Evolutionary conservation across 1,140 invertebrate genomes (phyloP), one percentile per base, ranked within the genome.

Genomic region (Bemisia tabaci): DNA sequence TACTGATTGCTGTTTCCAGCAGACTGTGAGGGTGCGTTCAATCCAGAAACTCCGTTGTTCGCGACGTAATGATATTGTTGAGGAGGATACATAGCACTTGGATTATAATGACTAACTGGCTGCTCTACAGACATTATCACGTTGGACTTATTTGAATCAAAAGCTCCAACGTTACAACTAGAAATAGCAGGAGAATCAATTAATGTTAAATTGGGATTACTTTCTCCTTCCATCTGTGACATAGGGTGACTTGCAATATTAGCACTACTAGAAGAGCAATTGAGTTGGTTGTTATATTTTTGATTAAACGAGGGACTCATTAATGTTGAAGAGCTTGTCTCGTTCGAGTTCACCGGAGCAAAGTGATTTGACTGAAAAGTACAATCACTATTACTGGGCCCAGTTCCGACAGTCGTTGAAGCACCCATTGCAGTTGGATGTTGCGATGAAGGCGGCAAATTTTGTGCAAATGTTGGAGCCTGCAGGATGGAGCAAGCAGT

Each of bases 391-490:
- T 48, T 48, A 48, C 33, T 48, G 33, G 17, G 33, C 5, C 33
- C 17, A 9, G 33, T 17, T 48, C 33, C 33, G 17, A 69, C 66
- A 2, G 72, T 71, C 0, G 71, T 69, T 12, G 67, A 66, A 12
- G 39, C 71, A 26, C 72, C 72, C 22, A 62, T 65, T 48, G 67
- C 61, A 17, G 71, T 70, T 48, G 70, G 71, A 66, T 72, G 68
- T 24, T 48, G 33, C 33, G 33, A 9, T 48, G 33, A 9, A 17
- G 33, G 17, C 17, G 33, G n/a, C n/a, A n/a, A n/a, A n/a, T n/a
- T n/a, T n/a, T n/a, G n/a, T n/a, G n/a, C n/a, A n/a, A n/a, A n/a
- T n/a, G n/a, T n/a, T n/a, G n/a, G n/a, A n/a, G n/a, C n/a, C n/a
- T n/a, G n/a, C n/a, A n/a, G n/a, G n/a, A n/a, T n/a, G n/a, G n/a